Evolutionary conservation across 2,888 invertebrate genomes (phyloP), one percentile per base, ranked within the genome.

Genomic region (Trachelus tabidus): DNA sequence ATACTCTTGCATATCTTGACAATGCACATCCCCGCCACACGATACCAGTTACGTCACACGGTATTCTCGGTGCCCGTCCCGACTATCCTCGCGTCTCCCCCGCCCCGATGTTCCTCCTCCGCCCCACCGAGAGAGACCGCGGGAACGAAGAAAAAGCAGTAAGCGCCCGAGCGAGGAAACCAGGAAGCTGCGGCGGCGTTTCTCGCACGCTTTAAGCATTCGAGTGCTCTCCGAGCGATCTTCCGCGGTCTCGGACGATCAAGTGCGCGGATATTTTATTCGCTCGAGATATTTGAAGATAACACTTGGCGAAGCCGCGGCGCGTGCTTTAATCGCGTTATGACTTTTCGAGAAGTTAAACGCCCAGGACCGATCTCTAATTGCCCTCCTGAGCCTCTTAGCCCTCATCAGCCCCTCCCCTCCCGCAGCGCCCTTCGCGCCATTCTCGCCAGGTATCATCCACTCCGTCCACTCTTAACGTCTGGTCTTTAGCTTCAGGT

Each of bases 191-290:
- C 77, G 75, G 71, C 76, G 79, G 77, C 76, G 76, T 83, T 81
- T 81, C 56, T 82, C 79, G 37, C 79, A 81, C 81, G 78, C 75
- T 81, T 83, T 82, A 81, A 83, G 73, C 80, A 79, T 80, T 77
- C 79, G 73, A 83, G 82, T 77, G 76, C 81, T 75, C 81, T 81
- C 75, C 75, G n/a, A 71, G 77, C 82, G 81, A 83, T 83, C 81
- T 86, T 86, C 82, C 83, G 79, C 83, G 77, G 81, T 83, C 86
- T 87, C 84, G 83, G 82, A 81, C 79, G 81, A 86, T 87, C 86
- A 87, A 88, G 86, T 85, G 81, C 80, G 82, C 82, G 87, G 83
- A 87, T 86, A 86, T 86, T 87, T 85, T 83, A 81, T 82, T 84
- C 87, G 87, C 85, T 81, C 80, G 84, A 85, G 81, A 81, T 83